Evolutionary conservation across 2,797 vertebrate genomes (phyloP).

Genomic region (Cyprinella venusta): DNA sequence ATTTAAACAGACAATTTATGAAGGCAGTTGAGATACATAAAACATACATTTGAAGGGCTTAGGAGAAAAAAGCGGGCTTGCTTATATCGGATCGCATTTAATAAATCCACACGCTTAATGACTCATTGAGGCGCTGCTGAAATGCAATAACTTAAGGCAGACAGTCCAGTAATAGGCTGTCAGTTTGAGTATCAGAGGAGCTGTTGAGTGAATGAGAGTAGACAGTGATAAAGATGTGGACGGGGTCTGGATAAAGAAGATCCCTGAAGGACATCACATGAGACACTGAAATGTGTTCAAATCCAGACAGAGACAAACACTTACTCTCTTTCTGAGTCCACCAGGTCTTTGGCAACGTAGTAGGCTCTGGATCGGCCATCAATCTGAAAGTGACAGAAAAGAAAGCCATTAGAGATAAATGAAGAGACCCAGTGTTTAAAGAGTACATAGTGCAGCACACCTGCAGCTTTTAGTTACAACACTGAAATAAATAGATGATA

Average conservation of each 20-base stretch:
- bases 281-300: constrained; percentile 27
- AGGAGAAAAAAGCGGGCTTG: background rate
- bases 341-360: constrained; percentile 88
- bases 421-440: constrained; percentile 7
- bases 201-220: constrained; percentile 53
- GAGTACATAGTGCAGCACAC: background rate
- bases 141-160: constrained; percentile 58
- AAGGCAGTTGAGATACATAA: constrained; percentile 10
- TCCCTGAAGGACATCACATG: constrained; percentile 20
- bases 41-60: constrained; percentile 9
- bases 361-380: constrained; percentile 90
- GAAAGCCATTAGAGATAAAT: constrained; percentile 26
- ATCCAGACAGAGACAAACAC: constrained; percentile 65
- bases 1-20: constrained; percentile 8
- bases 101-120: constrained; percentile 54
- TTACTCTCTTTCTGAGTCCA: constrained; percentile 93
- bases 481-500: constrained; percentile 11
- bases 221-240: constrained; percentile 50
- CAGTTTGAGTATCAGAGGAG: constrained; percentile 53
- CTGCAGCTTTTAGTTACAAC: background rate
- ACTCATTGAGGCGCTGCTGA: constrained; percentile 52
- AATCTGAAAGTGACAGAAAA: constrained; percentile 74
- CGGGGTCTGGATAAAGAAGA: constrained; percentile 29
- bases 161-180: constrained; percentile 66
- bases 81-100: constrained; percentile 18